Evolutionary conservation across 2,113 vertebrate genomes (phyloP), one percentile per base, ranked within the genome.

Genomic region (Cryptotis parvus): DNA sequence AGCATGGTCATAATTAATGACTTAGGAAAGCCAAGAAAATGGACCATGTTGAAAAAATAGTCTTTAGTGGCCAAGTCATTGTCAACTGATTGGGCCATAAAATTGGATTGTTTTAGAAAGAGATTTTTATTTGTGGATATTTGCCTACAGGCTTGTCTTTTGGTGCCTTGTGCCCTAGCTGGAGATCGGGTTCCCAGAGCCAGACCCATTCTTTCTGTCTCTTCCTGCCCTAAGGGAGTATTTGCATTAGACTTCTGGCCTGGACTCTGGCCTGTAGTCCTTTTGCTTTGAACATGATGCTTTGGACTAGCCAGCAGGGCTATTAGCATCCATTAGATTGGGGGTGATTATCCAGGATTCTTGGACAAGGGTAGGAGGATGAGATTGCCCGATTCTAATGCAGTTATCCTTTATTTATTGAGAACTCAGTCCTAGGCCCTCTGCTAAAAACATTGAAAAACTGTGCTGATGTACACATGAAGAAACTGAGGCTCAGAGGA

Each of bases 1-100:
- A 97, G 96, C 96, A 94, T 94, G 93, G 95, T 96, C 84, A 94
- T 96, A 95, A 97, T 96, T 96, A 96, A 95, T 92, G 70, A 94
- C 84, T 87, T 92, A 89, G 93, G 86, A 91, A 94, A 95, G 92
- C 86, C 95, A 96, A 96, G 94, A 96, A 95, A 95, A 89, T 96
- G 92, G 93, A 86, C 92, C 94, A 86, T 87, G 86, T 75, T 96
- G 94, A 92, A 45, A 96, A 49, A 96, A 78, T 77, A 84, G 87
- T 95, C 91, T 94, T 91, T 78, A 72, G 41, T 93, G 84, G 91
- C 89, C 93, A 92, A 93, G 43, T 95, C 91, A 93, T 95, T 95
- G 93, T 97, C 84, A 89, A 95, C 72, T 37, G 79, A 91, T 89
- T 84, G 78, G 45, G 31, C 58, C 76, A 90, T 85, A 97, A 91